A percentile compares a stretch with the other conserved stretches of the same genome.
phyloP scores from a whole-genome alignment of 53 echinoderm and acorn worm species.

The Crossaster papposus region DNA sequence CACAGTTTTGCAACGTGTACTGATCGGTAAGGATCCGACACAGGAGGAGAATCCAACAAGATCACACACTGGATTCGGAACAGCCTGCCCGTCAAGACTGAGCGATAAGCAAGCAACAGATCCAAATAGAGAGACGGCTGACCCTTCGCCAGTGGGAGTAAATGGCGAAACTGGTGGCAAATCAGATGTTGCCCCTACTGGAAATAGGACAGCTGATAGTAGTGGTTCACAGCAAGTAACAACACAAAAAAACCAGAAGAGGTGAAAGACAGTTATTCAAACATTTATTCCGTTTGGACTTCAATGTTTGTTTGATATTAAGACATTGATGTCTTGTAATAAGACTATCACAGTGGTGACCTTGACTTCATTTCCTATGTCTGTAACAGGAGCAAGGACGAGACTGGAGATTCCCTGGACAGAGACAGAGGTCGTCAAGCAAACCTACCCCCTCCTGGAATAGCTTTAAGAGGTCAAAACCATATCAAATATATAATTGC shows the following conservation, averaged over 20 bases:
- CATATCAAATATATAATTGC: neutral
- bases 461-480: neutral
- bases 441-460: neutral
- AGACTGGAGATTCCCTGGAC: neutral
- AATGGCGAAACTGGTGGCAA: neutral
- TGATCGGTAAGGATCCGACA: neutral
- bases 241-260: neutral
- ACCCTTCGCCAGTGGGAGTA: slow-evolving; percentile 24
- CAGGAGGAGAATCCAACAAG: neutral
- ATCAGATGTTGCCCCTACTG: neutral
- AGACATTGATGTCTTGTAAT: neutral
- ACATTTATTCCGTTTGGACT: neutral
- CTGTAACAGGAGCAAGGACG: neutral
- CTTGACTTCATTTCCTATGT: neutral
- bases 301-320: neutral
- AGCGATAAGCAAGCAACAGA: neutral
- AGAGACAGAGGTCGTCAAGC: neutral
- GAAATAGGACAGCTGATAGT: neutral
- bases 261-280: neutral
- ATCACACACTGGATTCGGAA: neutral
- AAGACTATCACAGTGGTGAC: neutral
- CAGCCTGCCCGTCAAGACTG: neutral
- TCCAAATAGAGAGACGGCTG: neutral
- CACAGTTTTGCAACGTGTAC: slow-evolving; percentile 5
- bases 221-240: neutral